Evolutionary conservation across 2,797 vertebrate genomes (phyloP), one percentile per base, ranked within the genome.

Genomic region (Acipenser oxyrinchus): DNA sequence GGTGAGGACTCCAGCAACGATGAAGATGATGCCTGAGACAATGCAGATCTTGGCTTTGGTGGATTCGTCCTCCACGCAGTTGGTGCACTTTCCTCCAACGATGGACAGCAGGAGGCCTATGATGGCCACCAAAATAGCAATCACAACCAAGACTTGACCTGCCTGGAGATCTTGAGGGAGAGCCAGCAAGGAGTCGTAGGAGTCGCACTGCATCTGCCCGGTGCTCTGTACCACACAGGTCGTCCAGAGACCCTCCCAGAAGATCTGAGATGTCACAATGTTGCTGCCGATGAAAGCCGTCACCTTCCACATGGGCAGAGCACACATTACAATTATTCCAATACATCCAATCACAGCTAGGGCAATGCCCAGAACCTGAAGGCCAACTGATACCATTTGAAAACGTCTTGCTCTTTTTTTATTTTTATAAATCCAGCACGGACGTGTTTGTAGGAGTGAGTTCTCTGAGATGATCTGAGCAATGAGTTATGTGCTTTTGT

Each of bases 201-300:
- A 72, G 62, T 89, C 88, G 63, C 88, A 89, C 78, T 89, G 87
- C 84, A 88, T 84, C 77, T 90, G 86, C 0, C 89, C 89, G 0
- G 89, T 89, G 71, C 89, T 89, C 77, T 89, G 88, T 74, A 52
- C 73, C 63, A 89, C 86, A 1, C 89, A 90, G 64, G 74, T 89
- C 89, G 89, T 90, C 89, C 89, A 89, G 13, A 90, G 76, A 49
- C 89, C 89, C 62, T 90, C 86, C 89, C 89, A 89, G 78, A 81
- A 85, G 62, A 63, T 67, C 74, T 90, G 89, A 0, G 89, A 84
- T 0, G 85, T 88, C 67, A 89, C 79, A 0, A 90, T 88, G 78
- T 86, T 90, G 79, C 58, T 86, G 5, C 89, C 89, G 1, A 89
- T 77, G 68, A 90, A 89, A 2, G 88, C 87, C 0, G 87, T 81